Conservation (phyloP, 2,888 invertebrate genomes). For the Micropterix aruncella region DNA sequence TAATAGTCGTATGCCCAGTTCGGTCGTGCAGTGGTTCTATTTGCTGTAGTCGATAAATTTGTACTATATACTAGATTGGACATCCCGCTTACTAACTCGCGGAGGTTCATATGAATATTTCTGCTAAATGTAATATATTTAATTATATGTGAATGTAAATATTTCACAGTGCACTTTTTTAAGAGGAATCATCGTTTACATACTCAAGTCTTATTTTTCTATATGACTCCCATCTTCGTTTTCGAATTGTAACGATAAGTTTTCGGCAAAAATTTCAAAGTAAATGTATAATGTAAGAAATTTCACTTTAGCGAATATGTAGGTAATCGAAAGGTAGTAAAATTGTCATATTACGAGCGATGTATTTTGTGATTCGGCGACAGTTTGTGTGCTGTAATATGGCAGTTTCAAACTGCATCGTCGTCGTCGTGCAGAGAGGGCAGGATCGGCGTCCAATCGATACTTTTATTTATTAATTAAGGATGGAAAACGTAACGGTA, state of each 20-base stretch:
- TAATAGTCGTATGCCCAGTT: slow-evolving; percentile 9
- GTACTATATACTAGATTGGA: background rate
- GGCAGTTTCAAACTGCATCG: no score
- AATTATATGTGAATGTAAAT: background rate
- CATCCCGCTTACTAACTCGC: background rate
- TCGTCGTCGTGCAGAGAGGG: no score
- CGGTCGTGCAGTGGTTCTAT: slow-evolving; percentile 5
- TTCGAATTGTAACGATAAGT: no score
- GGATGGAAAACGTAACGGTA: slow-evolving; percentile 8
- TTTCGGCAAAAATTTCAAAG: no score
- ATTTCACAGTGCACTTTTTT: background rate
- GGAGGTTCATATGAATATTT: background rate
- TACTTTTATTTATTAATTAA: background rate
- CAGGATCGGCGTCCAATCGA: no score
- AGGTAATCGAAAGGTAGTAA: slow-evolving; percentile 3
- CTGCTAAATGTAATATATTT: background rate
- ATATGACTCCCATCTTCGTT: no score
- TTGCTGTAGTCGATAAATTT: slow-evolving; percentile 1
- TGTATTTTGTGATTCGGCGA: slow-evolving; percentile 5
- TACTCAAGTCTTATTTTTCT: no score
- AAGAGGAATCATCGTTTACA: no score
- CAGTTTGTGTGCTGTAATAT: no score
- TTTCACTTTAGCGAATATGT: slow-evolving; percentile 3
- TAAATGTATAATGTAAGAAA: background rate
- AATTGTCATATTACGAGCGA: slow-evolving; percentile 5